phyloP scores from a whole-genome alignment of 2,113 vertebrate genomes.

The human (Homo sapiens) region DNA sequence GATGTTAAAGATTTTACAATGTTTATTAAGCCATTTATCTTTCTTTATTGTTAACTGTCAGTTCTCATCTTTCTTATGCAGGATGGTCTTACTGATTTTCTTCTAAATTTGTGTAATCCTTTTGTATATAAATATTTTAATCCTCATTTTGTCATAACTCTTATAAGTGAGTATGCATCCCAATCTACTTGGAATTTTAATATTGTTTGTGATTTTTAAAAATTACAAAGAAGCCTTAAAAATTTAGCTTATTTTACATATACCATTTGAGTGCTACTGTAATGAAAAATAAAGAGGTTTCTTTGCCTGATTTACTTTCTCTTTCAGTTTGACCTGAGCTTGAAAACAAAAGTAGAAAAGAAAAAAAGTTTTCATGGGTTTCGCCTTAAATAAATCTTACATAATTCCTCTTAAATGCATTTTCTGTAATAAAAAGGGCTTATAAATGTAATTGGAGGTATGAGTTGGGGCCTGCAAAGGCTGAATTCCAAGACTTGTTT shows the following conservation, averaged over 20 bases:
- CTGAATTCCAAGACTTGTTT: conserved; percentile 42
- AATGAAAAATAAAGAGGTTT: neutral
- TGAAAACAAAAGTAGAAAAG: neutral
- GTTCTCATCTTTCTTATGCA: neutral
- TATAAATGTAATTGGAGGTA: conserved; percentile 34
- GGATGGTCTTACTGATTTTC: neutral
- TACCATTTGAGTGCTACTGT: neutral
- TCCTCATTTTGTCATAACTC: neutral
- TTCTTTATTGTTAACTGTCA: neutral
- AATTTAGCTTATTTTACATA: neutral
- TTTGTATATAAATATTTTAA: neutral
- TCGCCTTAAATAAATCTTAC: conserved; percentile 38
- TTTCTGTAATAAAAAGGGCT: conserved; percentile 56
- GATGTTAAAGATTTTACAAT: neutral
- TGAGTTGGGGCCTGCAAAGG: conserved; percentile 49
- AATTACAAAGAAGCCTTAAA: neutral
- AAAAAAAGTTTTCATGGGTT: neutral
- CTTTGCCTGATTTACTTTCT: neutral
- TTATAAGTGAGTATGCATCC: neutral
- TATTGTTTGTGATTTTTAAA: neutral
- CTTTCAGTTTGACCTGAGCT: conserved; percentile 41
- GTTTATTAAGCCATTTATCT: neutral
- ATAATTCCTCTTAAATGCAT: conserved; percentile 15
- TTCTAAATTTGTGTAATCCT: neutral
- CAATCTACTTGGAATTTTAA: conserved; percentile 7